Evolutionary conservation across 2,888 invertebrate genomes (phyloP).

Genomic region (Charanyca ferruginea): DNA sequence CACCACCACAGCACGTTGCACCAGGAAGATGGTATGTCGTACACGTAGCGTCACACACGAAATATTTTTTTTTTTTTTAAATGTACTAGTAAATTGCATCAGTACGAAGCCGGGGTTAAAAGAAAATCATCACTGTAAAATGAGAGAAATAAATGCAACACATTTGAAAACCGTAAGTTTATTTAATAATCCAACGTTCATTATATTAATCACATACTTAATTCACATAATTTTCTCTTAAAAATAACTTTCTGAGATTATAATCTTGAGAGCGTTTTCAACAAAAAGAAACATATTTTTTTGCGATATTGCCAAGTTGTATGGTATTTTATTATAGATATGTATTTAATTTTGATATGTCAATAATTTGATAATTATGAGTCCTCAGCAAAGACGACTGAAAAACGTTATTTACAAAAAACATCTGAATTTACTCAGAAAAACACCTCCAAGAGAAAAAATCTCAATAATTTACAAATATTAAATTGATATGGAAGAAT

Average conservation of each 20-base stretch:
- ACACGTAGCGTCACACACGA: no score
- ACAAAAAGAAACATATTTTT: background rate
- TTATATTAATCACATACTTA: constrained; percentile 70
- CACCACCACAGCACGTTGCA: no score
- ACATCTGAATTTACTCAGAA: background rate
- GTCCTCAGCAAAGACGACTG: background rate
- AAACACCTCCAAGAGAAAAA: constrained; percentile 46
- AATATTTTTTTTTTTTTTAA: no score
- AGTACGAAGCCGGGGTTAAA: no score
- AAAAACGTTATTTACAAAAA: constrained; percentile 18
- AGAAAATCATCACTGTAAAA: no score
- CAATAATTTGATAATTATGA: background rate
- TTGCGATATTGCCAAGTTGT: background rate
- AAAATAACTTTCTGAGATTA: constrained; percentile 46
- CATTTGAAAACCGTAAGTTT: constrained; percentile 71
- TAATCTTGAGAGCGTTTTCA: constrained; percentile 47
- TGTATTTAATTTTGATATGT: constrained; percentile 6
- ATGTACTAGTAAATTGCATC: no score
- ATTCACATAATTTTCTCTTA: constrained; percentile 61
- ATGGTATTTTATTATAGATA: background rate
- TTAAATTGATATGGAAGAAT: constrained; percentile 82
- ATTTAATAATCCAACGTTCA: constrained; percentile 72
- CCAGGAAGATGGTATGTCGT: no score
- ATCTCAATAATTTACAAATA: constrained; percentile 57
- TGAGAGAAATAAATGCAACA: constrained; percentile 32